These are phyloP conservation scores for Torymus texanus DNA, from an alignment of 2,888 invertebrate genomes.

Conservation along the genomic window DNA sequence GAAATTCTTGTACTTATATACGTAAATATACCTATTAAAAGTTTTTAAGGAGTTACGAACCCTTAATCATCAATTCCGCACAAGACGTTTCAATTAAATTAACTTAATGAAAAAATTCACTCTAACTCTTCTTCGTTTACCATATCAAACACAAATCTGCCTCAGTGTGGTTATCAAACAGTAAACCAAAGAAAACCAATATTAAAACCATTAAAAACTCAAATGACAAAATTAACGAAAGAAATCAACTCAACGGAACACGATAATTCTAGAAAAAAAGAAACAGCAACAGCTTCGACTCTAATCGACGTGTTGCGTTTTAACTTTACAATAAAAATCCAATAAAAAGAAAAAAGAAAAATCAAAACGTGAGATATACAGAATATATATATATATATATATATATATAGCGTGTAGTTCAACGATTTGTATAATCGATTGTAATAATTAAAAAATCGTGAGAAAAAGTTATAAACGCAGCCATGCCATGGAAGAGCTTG, in stretches of 20 bases:
- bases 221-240: slow-evolving; percentile 22
- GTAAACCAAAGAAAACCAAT: background rate
- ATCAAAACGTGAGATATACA: slow-evolving; percentile 36
- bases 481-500: slow-evolving; percentile 75
- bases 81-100: background rate
- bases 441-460: slow-evolving; percentile 40
- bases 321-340: too few relatives aligned
- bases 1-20: too few relatives aligned
- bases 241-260: slow-evolving; percentile 18
- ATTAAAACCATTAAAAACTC: slow-evolving; percentile 12
- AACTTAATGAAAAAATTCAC: background rate
- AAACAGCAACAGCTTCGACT: too few relatives aligned
- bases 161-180: slow-evolving; percentile 46
- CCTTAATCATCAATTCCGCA: too few relatives aligned
- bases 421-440: slow-evolving; percentile 15
- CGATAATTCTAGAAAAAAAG: background rate
- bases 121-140: slow-evolving; percentile 51
- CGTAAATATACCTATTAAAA: too few relatives aligned
- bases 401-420: slow-evolving; percentile 16
- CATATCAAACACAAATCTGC: slow-evolving; percentile 39
- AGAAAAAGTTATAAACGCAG: slow-evolving; percentile 65
- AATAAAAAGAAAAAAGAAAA: too few relatives aligned
- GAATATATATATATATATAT: slow-evolving; percentile 13
- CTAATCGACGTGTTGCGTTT: too few relatives aligned
- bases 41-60: too few relatives aligned